Conservation (phyloP, 2,888 invertebrate species). For the Hypena proboscidalis region DNA sequence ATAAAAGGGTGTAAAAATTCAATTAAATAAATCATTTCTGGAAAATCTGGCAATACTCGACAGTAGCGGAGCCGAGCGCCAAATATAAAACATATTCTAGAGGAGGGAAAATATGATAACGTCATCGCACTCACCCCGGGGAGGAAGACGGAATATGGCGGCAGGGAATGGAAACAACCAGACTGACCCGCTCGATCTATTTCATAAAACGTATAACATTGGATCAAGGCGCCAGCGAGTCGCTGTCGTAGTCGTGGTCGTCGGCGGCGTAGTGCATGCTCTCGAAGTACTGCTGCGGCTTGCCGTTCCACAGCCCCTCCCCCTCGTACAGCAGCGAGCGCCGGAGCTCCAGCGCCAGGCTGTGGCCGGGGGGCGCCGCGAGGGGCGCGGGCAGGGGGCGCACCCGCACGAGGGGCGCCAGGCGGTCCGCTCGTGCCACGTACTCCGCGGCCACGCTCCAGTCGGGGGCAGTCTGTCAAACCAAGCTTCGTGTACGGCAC, state of each 20-base stretch:
- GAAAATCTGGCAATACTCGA: conserved; percentile 22
- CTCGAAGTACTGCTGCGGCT: conserved; percentile 86
- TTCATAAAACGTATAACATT: conserved; percentile 28
- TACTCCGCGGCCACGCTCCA: conserved; percentile 65
- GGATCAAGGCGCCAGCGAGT: conserved; percentile 62
- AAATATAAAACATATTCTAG: conserved; percentile 24
- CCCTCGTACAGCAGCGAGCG: conserved; percentile 61
- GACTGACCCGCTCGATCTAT: background rate
- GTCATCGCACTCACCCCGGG: conserved; percentile 32
- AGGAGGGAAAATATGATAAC: conserved; percentile 29
- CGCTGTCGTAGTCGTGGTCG: conserved; percentile 60
- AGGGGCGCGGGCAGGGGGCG: conserved; percentile 60
- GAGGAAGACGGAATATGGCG: conserved; percentile 15
- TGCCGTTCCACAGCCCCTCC: conserved; percentile 85
- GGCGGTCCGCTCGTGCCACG: conserved; percentile 65
- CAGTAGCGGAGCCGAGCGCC: conserved; percentile 12
- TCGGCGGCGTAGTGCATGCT: conserved; percentile 84
- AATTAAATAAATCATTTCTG: conserved; percentile 29
- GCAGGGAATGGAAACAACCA: background rate
- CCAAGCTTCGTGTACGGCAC: background rate
- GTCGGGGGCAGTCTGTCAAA: conserved; percentile 18
- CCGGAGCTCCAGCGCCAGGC: conserved; percentile 64
- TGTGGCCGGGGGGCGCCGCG: conserved; percentile 52
- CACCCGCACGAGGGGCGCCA: conserved; percentile 54
- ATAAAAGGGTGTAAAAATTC: conserved; percentile 25